These are phyloP conservation scores for Struthio camelus DNA, from an alignment of 2,113 vertebrate genomes.

Conservation along the genomic window DNA sequence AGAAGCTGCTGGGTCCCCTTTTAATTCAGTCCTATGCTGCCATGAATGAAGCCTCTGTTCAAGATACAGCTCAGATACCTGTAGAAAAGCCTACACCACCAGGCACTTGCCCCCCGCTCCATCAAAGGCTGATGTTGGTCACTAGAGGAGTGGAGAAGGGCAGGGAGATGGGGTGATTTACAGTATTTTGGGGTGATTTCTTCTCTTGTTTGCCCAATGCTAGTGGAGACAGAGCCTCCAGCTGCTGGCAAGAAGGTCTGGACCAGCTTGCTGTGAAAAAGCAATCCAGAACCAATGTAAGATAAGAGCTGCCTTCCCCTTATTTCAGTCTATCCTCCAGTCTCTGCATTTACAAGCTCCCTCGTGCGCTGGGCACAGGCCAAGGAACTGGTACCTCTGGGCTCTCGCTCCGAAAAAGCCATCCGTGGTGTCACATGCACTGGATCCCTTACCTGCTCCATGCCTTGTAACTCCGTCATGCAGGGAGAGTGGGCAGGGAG, in stretches of 20 bases:
- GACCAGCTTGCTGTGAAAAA: neutral
- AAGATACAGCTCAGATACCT: neutral
- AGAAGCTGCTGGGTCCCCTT: neutral
- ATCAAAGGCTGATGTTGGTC: neutral
- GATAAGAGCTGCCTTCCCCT: neutral
- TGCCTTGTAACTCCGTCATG: neutral
- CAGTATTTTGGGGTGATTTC: neutral
- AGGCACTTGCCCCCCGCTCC: neutral
- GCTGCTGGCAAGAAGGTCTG: neutral
- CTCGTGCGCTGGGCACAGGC: rapidly evolving
- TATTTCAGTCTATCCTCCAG: neutral
- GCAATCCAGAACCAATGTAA: neutral
- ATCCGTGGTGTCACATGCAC: rapidly evolving
- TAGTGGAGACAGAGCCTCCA: neutral
- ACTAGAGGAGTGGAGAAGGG: neutral
- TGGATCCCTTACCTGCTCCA: neutral
- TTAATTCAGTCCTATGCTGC: neutral
- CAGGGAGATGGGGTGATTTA: rapidly evolving
- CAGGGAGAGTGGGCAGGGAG: neutral
- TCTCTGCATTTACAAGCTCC: neutral
- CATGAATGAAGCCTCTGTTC: neutral
- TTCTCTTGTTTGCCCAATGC: neutral
- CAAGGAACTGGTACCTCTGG: neutral
- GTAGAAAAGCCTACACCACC: neutral
- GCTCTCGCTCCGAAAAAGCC: neutral